Evolutionary conservation across 2,113 vertebrate species (phyloP), one percentile per base, ranked within the genome.

Genomic region (Nyctibius bracteatus): DNA sequence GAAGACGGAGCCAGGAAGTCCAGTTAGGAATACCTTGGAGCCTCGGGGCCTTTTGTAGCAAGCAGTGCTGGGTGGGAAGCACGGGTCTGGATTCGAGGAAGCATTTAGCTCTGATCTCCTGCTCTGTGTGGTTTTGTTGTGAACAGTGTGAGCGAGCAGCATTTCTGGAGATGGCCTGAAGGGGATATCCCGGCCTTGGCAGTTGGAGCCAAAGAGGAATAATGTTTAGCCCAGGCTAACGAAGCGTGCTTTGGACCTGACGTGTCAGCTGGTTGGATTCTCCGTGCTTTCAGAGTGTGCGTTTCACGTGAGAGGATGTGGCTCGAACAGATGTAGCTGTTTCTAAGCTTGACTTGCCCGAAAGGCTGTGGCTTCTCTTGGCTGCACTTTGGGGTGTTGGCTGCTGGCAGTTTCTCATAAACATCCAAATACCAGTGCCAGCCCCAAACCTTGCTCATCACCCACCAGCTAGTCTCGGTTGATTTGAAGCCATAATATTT

Each of bases 401-500:
- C 91, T 95, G 70, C 89, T 62, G 61, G 47, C 55, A 41, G 84
- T 72, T 78, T 65, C 77, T 81, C 1, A 0, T 74, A 63, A 92
- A 55, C 68, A 75, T 83, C 73, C 68, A 62, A 47, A 54, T 35
- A 39, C 27, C 14, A 5, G 5, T 52, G 83, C 75, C 73, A 68
- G 57, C 90, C 77, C 65, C 57, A n/a, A 83, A 67, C 65, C 63
- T 71, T 54, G 83, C 68, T 93, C 46, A 33, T 81, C 75, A 22
- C 37, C 71, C 75, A 88, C 93, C 92, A 88, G 92, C 90, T 72
- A 62, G 81, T 86, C 67, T 70, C 2, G 2, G 74, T 94, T 95
- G 73, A 88, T 94, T 94, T 94, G 67, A 97, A 97, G 96, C 94
- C 96, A 93, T 96, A 96, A 68, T 74, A 47, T 77, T 94, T 95